Conservation (phyloP, 2,113 vertebrate species). For the Haemorhous mexicanus region DNA sequence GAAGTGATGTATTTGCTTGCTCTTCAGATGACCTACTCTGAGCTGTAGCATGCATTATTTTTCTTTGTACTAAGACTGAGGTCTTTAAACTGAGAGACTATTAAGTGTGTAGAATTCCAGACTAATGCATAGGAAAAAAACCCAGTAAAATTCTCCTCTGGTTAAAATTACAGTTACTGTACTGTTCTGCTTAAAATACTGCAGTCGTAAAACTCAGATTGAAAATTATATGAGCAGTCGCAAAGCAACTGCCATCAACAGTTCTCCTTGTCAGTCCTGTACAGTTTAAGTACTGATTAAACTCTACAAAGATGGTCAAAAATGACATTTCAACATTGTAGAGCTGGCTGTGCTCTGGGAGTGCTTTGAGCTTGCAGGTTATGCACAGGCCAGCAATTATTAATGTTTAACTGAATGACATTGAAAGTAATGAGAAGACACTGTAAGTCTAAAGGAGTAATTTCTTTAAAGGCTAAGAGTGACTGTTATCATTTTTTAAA, state of each 20-base stretch:
- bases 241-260: background rate
- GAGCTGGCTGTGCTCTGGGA: slow-evolving; percentile 10
- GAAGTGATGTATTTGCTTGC: background rate
- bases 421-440: background rate
- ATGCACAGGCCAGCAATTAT: slow-evolving; percentile 25
- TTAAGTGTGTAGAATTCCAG: background rate
- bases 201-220: slow-evolving; percentile 1
- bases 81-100: background rate
- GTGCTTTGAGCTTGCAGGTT: slow-evolving; percentile 47
- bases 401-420: slow-evolving; percentile 9
- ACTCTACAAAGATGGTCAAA: slow-evolving; percentile 17
- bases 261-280: slow-evolving; percentile 13
- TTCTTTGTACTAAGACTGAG: background rate
- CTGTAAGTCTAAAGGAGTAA: slow-evolving; percentile 35
- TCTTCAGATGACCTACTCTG: slow-evolving; percentile 8
- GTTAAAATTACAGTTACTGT: slow-evolving; percentile 29
- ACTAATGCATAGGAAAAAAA: background rate
- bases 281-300: background rate
- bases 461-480: slow-evolving; percentile 26
- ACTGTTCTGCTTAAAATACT: slow-evolving; percentile 5
- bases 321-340: slow-evolving; percentile 16
- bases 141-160: background rate
- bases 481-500: background rate
- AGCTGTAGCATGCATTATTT: background rate
- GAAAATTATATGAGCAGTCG: slow-evolving; percentile 6